Conservation (phyloP, 2,888 invertebrate species). For the Marronus borbonicus region DNA sequence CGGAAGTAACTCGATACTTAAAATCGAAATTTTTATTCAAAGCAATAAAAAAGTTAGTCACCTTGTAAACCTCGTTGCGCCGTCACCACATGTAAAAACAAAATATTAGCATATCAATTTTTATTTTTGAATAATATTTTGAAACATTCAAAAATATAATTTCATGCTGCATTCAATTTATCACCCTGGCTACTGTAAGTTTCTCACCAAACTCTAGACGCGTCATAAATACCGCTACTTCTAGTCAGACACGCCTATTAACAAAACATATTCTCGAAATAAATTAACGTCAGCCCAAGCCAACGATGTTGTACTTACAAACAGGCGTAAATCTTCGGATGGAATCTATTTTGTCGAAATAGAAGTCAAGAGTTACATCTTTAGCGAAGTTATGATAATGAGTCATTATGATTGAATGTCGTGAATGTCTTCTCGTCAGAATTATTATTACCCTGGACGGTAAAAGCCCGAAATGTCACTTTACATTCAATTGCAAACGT, state of each 20-base stretch:
- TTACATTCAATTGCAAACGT: background rate
- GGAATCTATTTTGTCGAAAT: conserved; percentile 18
- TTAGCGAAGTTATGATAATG: background rate
- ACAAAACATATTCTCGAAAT: conserved; percentile 28
- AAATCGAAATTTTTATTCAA: too few relatives aligned
- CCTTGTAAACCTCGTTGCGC: too few relatives aligned
- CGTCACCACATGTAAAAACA: too few relatives aligned
- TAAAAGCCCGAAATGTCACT: too few relatives aligned
- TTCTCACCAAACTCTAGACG: background rate
- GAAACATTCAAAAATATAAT: background rate
- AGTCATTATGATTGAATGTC: conserved; percentile 16
- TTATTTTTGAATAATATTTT: too few relatives aligned
- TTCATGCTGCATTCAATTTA: background rate
- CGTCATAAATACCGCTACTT: background rate
- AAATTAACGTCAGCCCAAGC: conserved; percentile 25
- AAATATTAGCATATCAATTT: too few relatives aligned
- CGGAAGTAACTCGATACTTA: too few relatives aligned
- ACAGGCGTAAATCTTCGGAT: conserved; percentile 12
- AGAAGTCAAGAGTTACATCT: conserved; percentile 22
- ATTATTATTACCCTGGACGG: too few relatives aligned
- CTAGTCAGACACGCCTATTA: conserved; percentile 12
- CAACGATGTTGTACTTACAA: conserved; percentile 9
- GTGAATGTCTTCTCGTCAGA: too few relatives aligned
- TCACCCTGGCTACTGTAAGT: background rate
- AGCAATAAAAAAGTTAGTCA: too few relatives aligned